Conservation (phyloP, 1,140 invertebrate genomes). For the Phthorimaea operculella region DNA sequence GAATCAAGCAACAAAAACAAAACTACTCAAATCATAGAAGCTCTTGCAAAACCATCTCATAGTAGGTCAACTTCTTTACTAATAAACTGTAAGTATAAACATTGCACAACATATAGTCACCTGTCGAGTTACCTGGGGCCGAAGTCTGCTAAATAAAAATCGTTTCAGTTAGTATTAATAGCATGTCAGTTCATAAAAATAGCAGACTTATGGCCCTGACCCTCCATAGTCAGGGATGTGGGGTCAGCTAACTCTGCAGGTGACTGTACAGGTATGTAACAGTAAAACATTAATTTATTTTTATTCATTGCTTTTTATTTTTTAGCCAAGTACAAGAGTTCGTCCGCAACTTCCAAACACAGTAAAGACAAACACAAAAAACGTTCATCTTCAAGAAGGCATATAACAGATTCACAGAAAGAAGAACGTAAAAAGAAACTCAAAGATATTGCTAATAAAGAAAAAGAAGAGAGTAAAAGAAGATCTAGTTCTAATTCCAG, state of each 20-base stretch:
- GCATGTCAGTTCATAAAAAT: no score
- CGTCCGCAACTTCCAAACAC: slow-evolving; percentile 8
- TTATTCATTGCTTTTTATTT: slow-evolving; percentile 10
- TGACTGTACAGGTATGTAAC: no score
- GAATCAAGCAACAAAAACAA: slow-evolving; percentile 14
- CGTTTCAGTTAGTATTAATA: no score
- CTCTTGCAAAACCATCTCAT: slow-evolving; percentile 20
- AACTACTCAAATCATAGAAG: slow-evolving; percentile 41
- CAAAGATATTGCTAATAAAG: slow-evolving; percentile 49
- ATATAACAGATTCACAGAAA: slow-evolving; percentile 40
- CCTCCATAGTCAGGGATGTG: no score
- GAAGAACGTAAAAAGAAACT: slow-evolving; percentile 55
- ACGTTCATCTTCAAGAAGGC: slow-evolving; percentile 26
- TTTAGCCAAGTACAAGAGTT: slow-evolving; percentile 29
- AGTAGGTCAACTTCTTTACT: slow-evolving; percentile 4
- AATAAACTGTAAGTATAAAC: slow-evolving; percentile 27
- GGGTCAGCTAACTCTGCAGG: no score
- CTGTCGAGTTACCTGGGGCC: no score
- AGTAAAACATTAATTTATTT: slow-evolving; percentile 3
- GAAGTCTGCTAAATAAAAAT: no score
- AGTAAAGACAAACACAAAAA: slow-evolving; percentile 21
- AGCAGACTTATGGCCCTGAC: no score
- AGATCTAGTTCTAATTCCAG: slow-evolving; percentile 3
- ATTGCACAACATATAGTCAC: slow-evolving; percentile 1
- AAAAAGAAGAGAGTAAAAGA: slow-evolving; percentile 23